Evolutionary conservation across 2,888 invertebrate species (phyloP).

Genomic region (Xestia sexstrigata): DNA sequence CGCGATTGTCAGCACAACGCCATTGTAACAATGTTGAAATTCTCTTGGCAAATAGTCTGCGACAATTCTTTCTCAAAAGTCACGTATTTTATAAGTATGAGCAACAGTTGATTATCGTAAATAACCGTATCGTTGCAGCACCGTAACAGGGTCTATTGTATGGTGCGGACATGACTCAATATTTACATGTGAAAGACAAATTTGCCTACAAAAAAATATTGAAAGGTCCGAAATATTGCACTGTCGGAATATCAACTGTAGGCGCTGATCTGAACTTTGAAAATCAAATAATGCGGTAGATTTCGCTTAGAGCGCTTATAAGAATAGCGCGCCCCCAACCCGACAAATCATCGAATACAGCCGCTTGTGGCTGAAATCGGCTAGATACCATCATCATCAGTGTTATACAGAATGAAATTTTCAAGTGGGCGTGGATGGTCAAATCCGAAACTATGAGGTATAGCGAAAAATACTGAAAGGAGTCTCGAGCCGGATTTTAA

Average conservation of each 20-base stretch:
- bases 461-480: no score
- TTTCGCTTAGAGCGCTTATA: background rate
- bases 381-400: background rate
- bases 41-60: slow-evolving; percentile 65
- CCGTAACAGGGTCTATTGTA: slow-evolving; percentile 38
- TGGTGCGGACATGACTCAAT: slow-evolving; percentile 19
- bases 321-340: background rate
- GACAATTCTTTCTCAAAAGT: slow-evolving; percentile 49
- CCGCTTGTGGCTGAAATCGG: background rate
- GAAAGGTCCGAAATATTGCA: background rate
- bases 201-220: background rate
- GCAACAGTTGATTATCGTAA: slow-evolving; percentile 61
- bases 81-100: slow-evolving; percentile 70
- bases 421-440: no score
- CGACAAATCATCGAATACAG: background rate
- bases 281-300: background rate
- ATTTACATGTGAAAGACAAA: slow-evolving; percentile 2
- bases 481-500: no score
- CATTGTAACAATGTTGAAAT: slow-evolving; percentile 72
- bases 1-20: slow-evolving; percentile 67
- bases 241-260: background rate
- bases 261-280: background rate
- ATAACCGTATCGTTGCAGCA: slow-evolving; percentile 64
- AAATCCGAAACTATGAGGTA: no score
- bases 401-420: no score